Conservation (phyloP, 2,888 invertebrate genomes). For the Apodemia mormo region DNA sequence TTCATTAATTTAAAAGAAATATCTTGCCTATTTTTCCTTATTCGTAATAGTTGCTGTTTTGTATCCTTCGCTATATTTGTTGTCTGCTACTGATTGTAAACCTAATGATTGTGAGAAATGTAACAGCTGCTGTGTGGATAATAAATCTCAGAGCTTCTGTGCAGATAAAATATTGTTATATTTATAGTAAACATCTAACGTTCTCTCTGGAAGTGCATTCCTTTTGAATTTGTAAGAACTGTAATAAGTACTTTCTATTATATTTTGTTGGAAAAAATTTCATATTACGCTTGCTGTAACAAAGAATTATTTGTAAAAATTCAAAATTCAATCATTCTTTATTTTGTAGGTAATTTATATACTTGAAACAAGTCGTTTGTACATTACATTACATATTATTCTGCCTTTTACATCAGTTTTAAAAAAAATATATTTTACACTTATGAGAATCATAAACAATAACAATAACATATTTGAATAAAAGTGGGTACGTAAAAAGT, state of each 20-base stretch:
- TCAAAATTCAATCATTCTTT: no score
- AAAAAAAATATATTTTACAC: no score
- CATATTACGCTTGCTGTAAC: neutral
- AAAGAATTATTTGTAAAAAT: neutral
- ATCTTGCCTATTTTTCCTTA: neutral
- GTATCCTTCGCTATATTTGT: neutral
- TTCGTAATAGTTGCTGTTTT: neutral
- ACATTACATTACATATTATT: no score
- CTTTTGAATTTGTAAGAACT: neutral
- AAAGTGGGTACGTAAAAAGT: no score
- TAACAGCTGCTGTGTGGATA: neutral
- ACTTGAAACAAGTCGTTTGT: no score
- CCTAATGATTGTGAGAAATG: neutral
- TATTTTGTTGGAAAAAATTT: neutral
- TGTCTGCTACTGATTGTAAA: slow-evolving; percentile 4
- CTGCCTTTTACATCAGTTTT: no score
- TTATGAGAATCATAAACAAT: no score
- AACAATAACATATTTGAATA: no score
- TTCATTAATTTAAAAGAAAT: no score
- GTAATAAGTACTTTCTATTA: neutral
- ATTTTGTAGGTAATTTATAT: no score
- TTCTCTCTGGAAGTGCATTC: neutral
- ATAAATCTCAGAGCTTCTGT: slow-evolving; percentile 1
- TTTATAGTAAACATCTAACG: slow-evolving; percentile 9
- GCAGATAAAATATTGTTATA: slow-evolving; percentile 11